A percentile compares a stretch with the other conserved stretches of the same genome.
Conservation (phyloP, 2,113 vertebrate genomes). For the Arenaria interpres region DNA sequence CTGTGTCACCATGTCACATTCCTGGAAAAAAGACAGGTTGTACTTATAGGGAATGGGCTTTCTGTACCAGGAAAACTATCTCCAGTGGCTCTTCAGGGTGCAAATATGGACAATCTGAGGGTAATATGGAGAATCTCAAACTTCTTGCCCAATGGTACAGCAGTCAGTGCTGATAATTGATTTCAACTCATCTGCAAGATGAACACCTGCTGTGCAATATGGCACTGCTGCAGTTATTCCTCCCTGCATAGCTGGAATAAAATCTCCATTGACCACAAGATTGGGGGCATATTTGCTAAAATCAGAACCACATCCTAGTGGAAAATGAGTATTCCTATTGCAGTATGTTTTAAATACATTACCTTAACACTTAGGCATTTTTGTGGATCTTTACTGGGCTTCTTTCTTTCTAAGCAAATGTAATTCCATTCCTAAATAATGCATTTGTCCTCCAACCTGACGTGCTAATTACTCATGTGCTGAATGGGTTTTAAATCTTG, state of each 20-base stretch:
- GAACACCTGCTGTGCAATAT: conserved; percentile 38
- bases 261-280: background rate
- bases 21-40: background rate
- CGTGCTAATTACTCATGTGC: conserved; percentile 32
- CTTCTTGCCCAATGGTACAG: background rate
- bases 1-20: accelerated
- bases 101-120: background rate
- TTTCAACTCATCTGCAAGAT: conserved; percentile 31
- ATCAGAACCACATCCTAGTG: background rate
- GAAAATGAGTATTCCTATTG: background rate
- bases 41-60: background rate
- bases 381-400: conserved; percentile 32
- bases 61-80: background rate
- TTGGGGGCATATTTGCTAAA: background rate
- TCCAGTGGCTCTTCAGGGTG: background rate
- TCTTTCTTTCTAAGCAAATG: conserved; percentile 29
- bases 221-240: background rate
- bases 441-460: conserved; percentile 26
- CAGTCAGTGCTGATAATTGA: conserved; percentile 36
- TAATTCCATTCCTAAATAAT: conserved; percentile 61
- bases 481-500: conserved; percentile 17
- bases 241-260: background rate
- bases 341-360: background rate
- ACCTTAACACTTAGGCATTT: background rate
- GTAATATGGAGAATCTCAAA: background rate